These are phyloP conservation scores for Drosophila busckii DNA, from an alignment of 1,140 invertebrate species.

Conservation along the genomic window DNA sequence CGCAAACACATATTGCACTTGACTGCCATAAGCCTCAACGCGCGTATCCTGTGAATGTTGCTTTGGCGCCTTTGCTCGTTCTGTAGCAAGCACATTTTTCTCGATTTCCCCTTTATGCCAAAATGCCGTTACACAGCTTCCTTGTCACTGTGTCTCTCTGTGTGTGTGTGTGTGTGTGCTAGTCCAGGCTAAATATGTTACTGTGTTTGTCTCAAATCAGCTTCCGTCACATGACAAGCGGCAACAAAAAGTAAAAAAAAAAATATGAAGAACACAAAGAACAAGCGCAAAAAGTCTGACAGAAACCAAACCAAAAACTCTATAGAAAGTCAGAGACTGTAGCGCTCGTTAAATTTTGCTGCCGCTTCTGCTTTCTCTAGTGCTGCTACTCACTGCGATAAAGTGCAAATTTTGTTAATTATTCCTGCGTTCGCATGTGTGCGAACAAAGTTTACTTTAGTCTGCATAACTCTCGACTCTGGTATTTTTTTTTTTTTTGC, in stretches of 20 bases:
- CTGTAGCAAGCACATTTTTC: slow-evolving; percentile 42
- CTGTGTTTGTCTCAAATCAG: slow-evolving; percentile 75
- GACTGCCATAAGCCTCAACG: slow-evolving; percentile 57
- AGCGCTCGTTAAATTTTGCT: slow-evolving; percentile 70
- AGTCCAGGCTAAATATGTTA: slow-evolving; percentile 68
- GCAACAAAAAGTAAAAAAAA: slow-evolving; percentile 43
- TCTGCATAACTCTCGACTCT: no score
- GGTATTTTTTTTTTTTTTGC: neutral
- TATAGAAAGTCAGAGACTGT: slow-evolving; percentile 27
- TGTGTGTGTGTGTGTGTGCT: slow-evolving; percentile 10
- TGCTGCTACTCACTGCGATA: slow-evolving; percentile 58
- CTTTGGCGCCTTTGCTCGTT: slow-evolving; percentile 56
- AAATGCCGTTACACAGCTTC: slow-evolving; percentile 54
- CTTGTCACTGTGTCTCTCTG: neutral
- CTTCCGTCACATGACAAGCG: slow-evolving; percentile 74
- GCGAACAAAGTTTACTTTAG: no score
- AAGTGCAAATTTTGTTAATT: slow-evolving; percentile 78
- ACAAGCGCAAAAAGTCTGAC: neutral
- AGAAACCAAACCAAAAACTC: slow-evolving; percentile 10
- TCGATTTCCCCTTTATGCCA: slow-evolving; percentile 62
- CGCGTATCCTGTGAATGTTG: slow-evolving; percentile 51
- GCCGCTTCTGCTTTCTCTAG: slow-evolving; percentile 5
- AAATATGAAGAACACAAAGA: slow-evolving; percentile 17
- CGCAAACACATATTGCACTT: slow-evolving; percentile 31
- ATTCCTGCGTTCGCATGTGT: slow-evolving; percentile 73